Percentiles rank a stretch among this genome's conserved stretches.
Conservation (phyloP, 1,140 invertebrate species). For the Drosophila chauvacae region DNA sequence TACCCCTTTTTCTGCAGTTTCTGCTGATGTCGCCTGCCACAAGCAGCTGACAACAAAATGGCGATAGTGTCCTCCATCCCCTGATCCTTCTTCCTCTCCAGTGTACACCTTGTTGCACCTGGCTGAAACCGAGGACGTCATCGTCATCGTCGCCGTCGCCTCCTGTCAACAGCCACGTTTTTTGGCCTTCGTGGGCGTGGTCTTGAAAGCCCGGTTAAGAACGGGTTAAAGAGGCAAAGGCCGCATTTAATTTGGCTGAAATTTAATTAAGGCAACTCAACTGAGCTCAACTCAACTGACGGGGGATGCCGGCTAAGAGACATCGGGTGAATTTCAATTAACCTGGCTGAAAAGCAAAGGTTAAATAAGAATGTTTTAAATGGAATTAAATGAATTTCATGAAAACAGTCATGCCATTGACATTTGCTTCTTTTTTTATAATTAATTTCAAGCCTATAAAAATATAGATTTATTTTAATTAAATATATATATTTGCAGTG, state of each 20-base stretch:
- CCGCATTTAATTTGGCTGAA: conserved; percentile 68
- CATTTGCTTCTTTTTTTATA: neutral
- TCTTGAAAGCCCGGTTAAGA: conserved; percentile 20
- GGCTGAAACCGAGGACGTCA: conserved; percentile 28
- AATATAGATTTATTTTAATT: neutral
- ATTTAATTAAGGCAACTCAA: conserved; percentile 64
- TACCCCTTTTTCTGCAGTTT: conserved; percentile 14
- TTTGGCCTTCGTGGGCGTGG: conserved; percentile 20
- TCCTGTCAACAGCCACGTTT: conserved; percentile 53
- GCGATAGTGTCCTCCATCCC: conserved; percentile 55
- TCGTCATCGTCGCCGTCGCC: conserved; percentile 21
- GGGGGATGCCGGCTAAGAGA: neutral
- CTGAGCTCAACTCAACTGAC: neutral
- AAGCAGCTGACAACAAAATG: conserved; percentile 76
- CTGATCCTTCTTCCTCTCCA: neutral
- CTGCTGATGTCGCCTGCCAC: conserved; percentile 71
- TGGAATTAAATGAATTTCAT: neutral
- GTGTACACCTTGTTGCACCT: conserved; percentile 41
- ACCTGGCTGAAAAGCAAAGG: neutral
- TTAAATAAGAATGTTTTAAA: neutral
- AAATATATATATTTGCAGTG: too few species aligned
- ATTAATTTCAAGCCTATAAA: neutral
- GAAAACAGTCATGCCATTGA: neutral
- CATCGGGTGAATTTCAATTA: conserved; percentile 20
- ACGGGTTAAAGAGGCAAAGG: conserved; percentile 42